A percentile compares a stretch with the other conserved stretches of the same genome.
phyloP scores from a whole-genome alignment of 2,113 vertebrate species.

The Nematolebias whitei region DNA sequence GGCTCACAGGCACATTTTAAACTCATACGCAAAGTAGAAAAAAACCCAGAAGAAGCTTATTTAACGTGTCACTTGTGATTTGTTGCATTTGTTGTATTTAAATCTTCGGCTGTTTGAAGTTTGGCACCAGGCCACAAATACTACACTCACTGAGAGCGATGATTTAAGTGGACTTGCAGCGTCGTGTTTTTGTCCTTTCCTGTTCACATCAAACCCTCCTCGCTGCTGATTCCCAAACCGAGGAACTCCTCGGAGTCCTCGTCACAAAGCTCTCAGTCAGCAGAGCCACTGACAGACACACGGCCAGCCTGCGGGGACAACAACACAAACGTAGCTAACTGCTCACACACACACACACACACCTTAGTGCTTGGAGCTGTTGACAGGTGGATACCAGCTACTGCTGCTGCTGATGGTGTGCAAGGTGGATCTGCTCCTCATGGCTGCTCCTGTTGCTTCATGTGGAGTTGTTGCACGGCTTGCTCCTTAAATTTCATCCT shows the following conservation, averaged over 20 bases:
- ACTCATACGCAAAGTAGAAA: not conserved
- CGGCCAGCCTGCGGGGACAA: constrained; percentile 35
- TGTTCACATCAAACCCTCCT: constrained; percentile 33
- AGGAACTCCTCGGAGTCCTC: constrained; percentile 45
- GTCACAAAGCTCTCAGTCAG: constrained; percentile 66
- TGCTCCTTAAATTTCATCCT: constrained; percentile 70
- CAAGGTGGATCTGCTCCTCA: constrained; percentile 58
- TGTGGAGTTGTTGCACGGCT: constrained; percentile 52
- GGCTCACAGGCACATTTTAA: too few species aligned
- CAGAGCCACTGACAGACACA: constrained; percentile 50
- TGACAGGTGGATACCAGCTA: constrained; percentile 60
- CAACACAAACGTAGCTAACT: constrained; percentile 35
- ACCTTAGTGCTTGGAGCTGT: constrained; percentile 47
- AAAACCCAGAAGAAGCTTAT: not conserved
- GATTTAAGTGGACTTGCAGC: constrained; percentile 27
- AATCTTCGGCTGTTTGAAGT: too few species aligned
- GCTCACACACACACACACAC: constrained; percentile 38
- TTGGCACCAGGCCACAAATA: not conserved
- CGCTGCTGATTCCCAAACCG: constrained; percentile 23
- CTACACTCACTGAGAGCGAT: constrained; percentile 16
- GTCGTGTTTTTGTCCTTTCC: constrained; percentile 44
- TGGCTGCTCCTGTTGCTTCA: constrained; percentile 57
- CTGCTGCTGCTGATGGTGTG: constrained; percentile 49
- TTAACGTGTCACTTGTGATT: too few species aligned
- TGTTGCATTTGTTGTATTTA: too few species aligned